phyloP scores from a whole-genome alignment of 2,113 vertebrate genomes.

The Oreotrochilus melanogaster region DNA sequence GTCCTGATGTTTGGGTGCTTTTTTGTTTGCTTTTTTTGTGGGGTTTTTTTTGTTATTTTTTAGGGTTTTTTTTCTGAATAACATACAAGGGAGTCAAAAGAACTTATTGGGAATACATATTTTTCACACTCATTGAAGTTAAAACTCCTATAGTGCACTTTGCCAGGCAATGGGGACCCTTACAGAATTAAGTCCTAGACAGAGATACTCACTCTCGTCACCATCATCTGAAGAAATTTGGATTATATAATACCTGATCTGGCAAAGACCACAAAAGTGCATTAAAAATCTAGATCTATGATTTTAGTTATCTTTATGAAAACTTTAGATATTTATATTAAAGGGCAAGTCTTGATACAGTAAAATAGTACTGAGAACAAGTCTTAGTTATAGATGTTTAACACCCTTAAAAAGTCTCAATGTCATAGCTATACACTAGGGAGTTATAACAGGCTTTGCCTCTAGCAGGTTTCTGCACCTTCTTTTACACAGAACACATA shows the following conservation, averaged over 20 bases:
- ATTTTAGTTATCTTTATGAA: neutral
- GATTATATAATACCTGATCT: neutral
- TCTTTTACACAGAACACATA: neutral
- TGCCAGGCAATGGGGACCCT: fast-evolving
- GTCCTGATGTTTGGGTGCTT: neutral
- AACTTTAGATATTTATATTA: neutral
- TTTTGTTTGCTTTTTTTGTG: too few relatives aligned
- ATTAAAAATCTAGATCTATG: neutral
- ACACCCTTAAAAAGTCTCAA: neutral
- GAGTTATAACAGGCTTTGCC: neutral
- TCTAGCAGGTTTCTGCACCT: neutral
- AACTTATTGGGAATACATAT: neutral
- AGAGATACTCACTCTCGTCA: neutral
- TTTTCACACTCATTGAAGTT: neutral
- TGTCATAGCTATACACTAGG: neutral
- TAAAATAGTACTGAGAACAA: neutral
- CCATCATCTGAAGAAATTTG: neutral
- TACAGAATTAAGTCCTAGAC: neutral
- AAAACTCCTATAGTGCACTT: neutral
- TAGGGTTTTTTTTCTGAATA: neutral
- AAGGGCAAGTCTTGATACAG: neutral
- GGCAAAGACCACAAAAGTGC: neutral
- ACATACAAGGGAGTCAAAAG: neutral
- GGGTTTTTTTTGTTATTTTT: too few relatives aligned
- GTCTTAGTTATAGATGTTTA: neutral